phyloP scores from a whole-genome alignment of 2,113 vertebrate genomes.

The Eleginops maclovinus region DNA sequence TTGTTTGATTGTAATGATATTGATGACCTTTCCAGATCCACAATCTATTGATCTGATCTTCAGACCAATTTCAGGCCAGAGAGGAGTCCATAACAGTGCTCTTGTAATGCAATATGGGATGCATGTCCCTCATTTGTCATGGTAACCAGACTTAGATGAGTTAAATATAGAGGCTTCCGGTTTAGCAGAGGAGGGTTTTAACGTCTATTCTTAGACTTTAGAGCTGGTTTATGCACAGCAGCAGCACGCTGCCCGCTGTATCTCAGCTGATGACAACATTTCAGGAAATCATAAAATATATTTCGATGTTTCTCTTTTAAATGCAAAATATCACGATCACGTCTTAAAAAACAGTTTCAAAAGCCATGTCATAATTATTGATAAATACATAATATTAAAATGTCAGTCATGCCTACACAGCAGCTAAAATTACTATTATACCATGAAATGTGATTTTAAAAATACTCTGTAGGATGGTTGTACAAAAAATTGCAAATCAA shows the following conservation, averaged over 20 bases:
- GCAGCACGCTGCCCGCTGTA: constrained; percentile 49
- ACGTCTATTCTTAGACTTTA: constrained; percentile 76
- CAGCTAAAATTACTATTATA: constrained; percentile 18
- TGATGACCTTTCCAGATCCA: constrained; percentile 51
- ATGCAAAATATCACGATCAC: constrained; percentile 9
- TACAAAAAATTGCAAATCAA: not conserved
- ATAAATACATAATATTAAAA: constrained; percentile 29
- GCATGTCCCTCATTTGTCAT: constrained; percentile 76
- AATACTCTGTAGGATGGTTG: not conserved
- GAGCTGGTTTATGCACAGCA: constrained; percentile 66
- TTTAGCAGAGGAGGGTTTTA: constrained; percentile 74
- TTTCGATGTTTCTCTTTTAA: not conserved
- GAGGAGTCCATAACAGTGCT: constrained; percentile 65
- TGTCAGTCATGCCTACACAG: constrained; percentile 27
- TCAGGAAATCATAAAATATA: constrained; percentile 2
- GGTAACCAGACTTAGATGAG: constrained; percentile 77
- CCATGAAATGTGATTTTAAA: constrained; percentile 28
- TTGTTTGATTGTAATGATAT: constrained; percentile 59
- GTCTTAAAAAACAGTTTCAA: constrained; percentile 15
- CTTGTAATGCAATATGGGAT: constrained; percentile 76
- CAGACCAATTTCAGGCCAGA: constrained; percentile 65
- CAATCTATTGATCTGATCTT: constrained; percentile 71
- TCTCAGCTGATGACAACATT: constrained; percentile 50
- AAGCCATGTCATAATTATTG: constrained; percentile 17
- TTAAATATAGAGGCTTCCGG: constrained; percentile 81